Evolutionary conservation across 2,888 invertebrate species (phyloP), one percentile per base, ranked within the genome.

Genomic region (Eupeodes latifasciatus): DNA sequence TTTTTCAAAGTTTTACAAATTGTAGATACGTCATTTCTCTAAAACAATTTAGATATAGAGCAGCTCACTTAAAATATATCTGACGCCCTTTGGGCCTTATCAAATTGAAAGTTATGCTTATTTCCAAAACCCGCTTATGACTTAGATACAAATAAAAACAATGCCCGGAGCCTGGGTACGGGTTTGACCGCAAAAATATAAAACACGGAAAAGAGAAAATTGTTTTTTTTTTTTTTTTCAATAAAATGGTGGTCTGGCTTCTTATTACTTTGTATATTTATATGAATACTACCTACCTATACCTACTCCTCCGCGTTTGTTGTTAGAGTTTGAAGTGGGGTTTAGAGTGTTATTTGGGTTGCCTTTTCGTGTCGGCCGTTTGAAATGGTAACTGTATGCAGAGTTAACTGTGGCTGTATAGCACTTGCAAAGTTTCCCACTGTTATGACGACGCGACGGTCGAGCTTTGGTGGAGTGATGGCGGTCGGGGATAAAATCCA

Each of bases 171-270:
- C 55, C 82, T 27, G 14, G 14, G 34, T 3, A 34, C 57, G 14
- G 14, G 14, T 3, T 59, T 82, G 83, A 86, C 75, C 83, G 66
- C 83, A 86, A 83, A 81, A 74, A 83, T n/a, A 62, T 6, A 62
- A 16, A 62, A 40, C 67, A 69, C 67, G 79, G 61, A 71, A 57
- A 78, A 16, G 40, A 72, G 51, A 77, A 55, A 51, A 51, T 14
- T 40, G 9, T 7, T 40, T 5, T 40, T 40, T 40, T 40, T 40
- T 40, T 40, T 53, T 34, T 51, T 49, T 19, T 19, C 49, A 57
- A 64, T 51, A 69, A 40, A 74, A 44, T 62, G 19, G 34, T 47
- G 47, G 16, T 72, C 27, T 40, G 53, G 16, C 16, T 62, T 44
- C 62, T 16, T 62, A 40, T 16, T 62, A 40, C 40, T 6, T 62